Percentiles rank a stretch among this genome's conserved stretches.
Evolutionary conservation across 92 coral and sea anemone species (phyloP).

Genomic region (Parazoanthus atlanticus): DNA sequence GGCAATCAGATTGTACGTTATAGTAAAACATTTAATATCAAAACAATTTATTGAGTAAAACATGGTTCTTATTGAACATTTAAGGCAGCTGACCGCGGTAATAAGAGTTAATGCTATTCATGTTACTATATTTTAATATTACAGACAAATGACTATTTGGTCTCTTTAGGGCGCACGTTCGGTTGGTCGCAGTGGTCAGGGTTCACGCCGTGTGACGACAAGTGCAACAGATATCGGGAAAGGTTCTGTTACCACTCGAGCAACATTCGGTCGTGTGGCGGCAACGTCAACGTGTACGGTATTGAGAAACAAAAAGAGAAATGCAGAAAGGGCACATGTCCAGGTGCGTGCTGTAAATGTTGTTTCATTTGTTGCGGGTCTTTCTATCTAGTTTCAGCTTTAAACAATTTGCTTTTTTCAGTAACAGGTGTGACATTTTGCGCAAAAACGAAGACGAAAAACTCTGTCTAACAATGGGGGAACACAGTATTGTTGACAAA

Average conservation of each 20-base stretch:
- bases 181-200: slow-evolving; percentile 92
- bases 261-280: slow-evolving; percentile 66
- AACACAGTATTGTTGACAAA: no score
- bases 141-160: not conserved
- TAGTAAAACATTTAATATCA: no score
- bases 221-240: slow-evolving; percentile 70
- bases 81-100: no score
- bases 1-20: no score
- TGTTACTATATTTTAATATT: not conserved
- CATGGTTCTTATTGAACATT: no score
- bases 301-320: slow-evolving; percentile 66
- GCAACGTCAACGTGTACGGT: slow-evolving; percentile 74
- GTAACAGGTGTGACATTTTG: no score
- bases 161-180: slow-evolving; percentile 24
- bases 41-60: no score
- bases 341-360: slow-evolving; percentile 52
- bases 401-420: no score
- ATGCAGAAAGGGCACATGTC: slow-evolving; percentile 69
- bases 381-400: not conserved
- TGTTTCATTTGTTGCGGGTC: not conserved
- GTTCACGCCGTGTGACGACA: slow-evolving; percentile 75
- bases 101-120: no score
- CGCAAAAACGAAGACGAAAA: no score
- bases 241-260: slow-evolving; percentile 80
- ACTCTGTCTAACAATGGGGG: no score